Evolutionary conservation across 2,113 vertebrate genomes (phyloP).

Genomic region (Cranoglanis bouderius): DNA sequence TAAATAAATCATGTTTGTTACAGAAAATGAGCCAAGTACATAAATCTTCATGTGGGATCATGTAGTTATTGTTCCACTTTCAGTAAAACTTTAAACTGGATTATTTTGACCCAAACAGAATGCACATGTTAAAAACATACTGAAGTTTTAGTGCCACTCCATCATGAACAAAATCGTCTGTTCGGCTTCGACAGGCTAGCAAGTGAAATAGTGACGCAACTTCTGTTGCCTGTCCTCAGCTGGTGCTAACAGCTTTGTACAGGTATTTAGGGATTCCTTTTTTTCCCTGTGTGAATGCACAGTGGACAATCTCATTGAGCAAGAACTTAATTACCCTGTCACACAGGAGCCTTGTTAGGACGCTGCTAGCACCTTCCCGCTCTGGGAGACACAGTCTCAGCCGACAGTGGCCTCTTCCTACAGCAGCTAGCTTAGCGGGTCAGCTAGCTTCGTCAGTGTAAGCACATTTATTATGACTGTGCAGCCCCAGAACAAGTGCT

Average conservation of each 20-base stretch:
- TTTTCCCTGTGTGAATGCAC: constrained; percentile 28
- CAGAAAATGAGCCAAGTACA: not conserved
- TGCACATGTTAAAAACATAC: not conserved
- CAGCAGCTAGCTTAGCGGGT: not conserved
- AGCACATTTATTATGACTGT: constrained; percentile 18
- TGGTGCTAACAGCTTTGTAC: constrained; percentile 34
- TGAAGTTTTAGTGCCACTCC: not conserved
- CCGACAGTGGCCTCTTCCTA: constrained; percentile 31
- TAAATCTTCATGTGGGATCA: not conserved
- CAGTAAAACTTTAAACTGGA: not conserved
- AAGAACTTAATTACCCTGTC: constrained; percentile 70
- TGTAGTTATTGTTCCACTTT: not conserved
- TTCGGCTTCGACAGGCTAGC: constrained; percentile 20
- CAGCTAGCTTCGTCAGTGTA: constrained; percentile 15
- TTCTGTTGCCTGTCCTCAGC: constrained; percentile 18
- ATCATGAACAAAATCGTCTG: not conserved
- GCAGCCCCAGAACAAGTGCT: constrained; percentile 16
- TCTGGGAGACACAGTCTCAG: constrained; percentile 33
- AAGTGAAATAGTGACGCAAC: constrained; percentile 3
- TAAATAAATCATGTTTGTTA: not conserved
- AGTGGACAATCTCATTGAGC: constrained; percentile 54
- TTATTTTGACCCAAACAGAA: not conserved
- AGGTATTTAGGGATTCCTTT: constrained; percentile 42
- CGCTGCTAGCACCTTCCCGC: constrained; percentile 32
- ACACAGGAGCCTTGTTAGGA: constrained; percentile 63